Evolutionary conservation across 1,140 invertebrate genomes (phyloP).

Genomic region (Sweltsa coloradensis): DNA sequence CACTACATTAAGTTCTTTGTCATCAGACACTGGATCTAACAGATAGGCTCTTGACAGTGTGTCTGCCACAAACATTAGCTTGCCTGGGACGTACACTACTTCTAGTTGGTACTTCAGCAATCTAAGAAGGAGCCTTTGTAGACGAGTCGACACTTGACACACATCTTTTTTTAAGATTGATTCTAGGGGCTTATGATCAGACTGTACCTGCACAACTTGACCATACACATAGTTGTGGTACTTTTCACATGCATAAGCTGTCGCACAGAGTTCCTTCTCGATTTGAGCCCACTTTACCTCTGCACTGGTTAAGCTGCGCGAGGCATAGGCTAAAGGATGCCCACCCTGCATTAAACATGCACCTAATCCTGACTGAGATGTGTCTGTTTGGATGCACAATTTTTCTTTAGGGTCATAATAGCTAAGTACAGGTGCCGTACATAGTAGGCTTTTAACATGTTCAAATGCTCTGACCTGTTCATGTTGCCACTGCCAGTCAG

Average conservation of each 20-base stretch:
- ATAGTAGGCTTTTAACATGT: too few species aligned
- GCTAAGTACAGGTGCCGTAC: slow-evolving; percentile 17
- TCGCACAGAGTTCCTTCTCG: slow-evolving; percentile 18
- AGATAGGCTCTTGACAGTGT: too few species aligned
- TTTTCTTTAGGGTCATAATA: slow-evolving; percentile 20
- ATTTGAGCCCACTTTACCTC: slow-evolving; percentile 21
- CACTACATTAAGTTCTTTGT: too few species aligned
- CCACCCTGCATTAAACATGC: slow-evolving; percentile 17
- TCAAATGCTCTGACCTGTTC: too few species aligned
- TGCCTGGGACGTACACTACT: too few species aligned
- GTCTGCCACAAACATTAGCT: too few species aligned
- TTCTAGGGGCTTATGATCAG: slow-evolving; percentile 20
- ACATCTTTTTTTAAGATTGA: slow-evolving; percentile 27
- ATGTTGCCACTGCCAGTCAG: slow-evolving; percentile 13
- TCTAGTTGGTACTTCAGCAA: too few species aligned
- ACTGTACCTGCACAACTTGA: slow-evolving; percentile 13
- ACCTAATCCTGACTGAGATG: slow-evolving; percentile 14
- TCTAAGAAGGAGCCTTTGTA: too few species aligned
- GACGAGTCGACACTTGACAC: too few species aligned
- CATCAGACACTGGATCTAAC: too few species aligned
- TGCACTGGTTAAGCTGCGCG: slow-evolving; percentile 16
- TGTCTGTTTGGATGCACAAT: slow-evolving; percentile 15
- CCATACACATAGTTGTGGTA: slow-evolving; percentile 21
- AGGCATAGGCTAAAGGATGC: slow-evolving; percentile 27
- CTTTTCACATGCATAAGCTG: slow-evolving; percentile 18